Conservation (phyloP, 2,113 vertebrate species). For the Zosterops borbonicus region DNA sequence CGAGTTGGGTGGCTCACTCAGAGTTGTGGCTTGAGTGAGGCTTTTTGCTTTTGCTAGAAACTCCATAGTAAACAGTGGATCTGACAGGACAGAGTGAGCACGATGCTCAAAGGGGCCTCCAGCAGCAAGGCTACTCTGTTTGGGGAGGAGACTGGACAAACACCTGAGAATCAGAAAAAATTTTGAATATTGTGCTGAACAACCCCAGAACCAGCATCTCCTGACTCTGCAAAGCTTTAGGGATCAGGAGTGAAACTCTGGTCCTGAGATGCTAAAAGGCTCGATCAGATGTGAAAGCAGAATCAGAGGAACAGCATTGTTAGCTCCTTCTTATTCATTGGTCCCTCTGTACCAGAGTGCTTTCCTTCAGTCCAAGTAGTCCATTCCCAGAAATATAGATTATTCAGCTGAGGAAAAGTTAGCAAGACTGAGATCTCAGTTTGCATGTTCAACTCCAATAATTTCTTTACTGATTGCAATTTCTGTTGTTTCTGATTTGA, state of each 20-base stretch:
- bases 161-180: not conserved
- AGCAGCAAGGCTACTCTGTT: not conserved
- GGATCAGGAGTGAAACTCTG: not conserved
- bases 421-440: not conserved
- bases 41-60: not conserved
- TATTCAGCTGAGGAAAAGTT: not conserved
- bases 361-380: not conserved
- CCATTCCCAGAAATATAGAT: not conserved
- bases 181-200: not conserved
- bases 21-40: not conserved
- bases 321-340: not conserved
- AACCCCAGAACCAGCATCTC: not conserved
- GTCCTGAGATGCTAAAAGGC: not conserved
- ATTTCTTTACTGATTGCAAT: not conserved
- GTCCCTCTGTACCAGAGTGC: not conserved
- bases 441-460: not conserved
- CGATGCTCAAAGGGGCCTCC: not conserved
- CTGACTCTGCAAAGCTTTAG: not conserved
- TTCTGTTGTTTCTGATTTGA: not conserved
- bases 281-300: not conserved
- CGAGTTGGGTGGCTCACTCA: not conserved
- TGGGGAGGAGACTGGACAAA: not conserved
- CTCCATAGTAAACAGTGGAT: not conserved
- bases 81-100: not conserved
- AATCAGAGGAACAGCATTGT: not conserved